These are phyloP conservation scores for Cydia strobilella DNA, from an alignment of 1,140 invertebrate genomes.

Conservation along the genomic window DNA sequence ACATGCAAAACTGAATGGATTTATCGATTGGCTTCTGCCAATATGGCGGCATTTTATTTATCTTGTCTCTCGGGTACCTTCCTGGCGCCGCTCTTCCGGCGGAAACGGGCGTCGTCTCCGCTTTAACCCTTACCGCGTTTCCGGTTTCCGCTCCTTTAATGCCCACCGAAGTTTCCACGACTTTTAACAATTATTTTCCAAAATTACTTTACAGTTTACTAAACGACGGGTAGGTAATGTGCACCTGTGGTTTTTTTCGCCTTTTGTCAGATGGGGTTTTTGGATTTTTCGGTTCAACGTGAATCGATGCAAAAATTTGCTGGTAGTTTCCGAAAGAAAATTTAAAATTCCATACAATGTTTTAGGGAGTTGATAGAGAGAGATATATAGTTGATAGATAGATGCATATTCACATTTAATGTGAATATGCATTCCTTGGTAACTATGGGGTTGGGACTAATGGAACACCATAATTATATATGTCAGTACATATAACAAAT, in stretches of 20 bases:
- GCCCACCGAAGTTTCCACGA: conserved; percentile 59
- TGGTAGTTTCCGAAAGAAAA: too few species aligned
- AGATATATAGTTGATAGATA: too few species aligned
- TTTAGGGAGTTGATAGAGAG: neutral
- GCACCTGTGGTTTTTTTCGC: neutral
- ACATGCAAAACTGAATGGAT: conserved; percentile 73
- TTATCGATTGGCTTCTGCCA: conserved; percentile 63
- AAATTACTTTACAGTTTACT: conserved; percentile 52
- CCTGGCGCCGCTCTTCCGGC: conserved; percentile 75
- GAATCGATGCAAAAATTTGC: neutral
- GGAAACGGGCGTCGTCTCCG: conserved; percentile 77
- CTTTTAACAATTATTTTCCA: conserved; percentile 45
- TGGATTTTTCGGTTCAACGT: too few species aligned
- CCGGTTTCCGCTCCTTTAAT: conserved; percentile 76
- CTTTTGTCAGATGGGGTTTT: too few species aligned
- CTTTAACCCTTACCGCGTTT: conserved; percentile 76
- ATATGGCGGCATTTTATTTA: conserved; percentile 62
- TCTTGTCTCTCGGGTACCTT: conserved; percentile 68
- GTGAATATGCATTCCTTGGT: too few species aligned
- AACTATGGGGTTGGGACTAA: too few species aligned
- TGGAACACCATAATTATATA: too few species aligned
- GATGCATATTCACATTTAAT: too few species aligned
- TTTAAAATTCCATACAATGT: neutral
- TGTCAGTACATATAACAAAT: too few species aligned
- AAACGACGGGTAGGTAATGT: conserved; percentile 31